A percentile compares a stretch with the other conserved stretches of the same genome.
phyloP scores from a whole-genome alignment of 2,888 invertebrate genomes.

The Cheilosia vernalis region DNA sequence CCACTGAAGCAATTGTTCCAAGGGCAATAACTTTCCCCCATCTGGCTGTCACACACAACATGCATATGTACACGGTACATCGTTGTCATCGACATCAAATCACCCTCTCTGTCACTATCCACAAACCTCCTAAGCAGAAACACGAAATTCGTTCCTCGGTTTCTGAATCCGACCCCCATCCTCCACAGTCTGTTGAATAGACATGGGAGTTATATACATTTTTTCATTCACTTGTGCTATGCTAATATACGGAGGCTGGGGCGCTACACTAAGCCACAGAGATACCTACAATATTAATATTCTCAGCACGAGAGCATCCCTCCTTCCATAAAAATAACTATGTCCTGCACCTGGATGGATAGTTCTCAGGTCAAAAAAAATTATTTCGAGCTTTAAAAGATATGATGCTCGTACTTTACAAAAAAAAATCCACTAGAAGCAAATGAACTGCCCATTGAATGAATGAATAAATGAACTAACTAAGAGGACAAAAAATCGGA shows the following conservation, averaged over 20 bases:
- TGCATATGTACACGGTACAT: neutral
- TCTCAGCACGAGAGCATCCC: constrained; percentile 5
- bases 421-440: constrained; percentile 35
- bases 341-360: constrained; percentile 20
- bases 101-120: neutral
- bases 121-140: neutral
- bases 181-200: constrained; percentile 37
- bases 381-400: constrained; percentile 28
- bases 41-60: neutral
- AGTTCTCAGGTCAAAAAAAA: constrained; percentile 35
- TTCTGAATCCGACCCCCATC: constrained; percentile 18
- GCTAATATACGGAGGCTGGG: constrained; percentile 3
- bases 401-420: constrained; percentile 15
- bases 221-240: constrained; percentile 13
- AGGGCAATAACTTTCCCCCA: constrained; percentile 4
- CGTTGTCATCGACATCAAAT: constrained; percentile 39
- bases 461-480: constrained; percentile 55
- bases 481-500: constrained; percentile 31
- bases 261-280: constrained; percentile 28
- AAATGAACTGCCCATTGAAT: constrained; percentile 54
- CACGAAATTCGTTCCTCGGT: constrained; percentile 11
- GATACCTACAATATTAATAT: constrained; percentile 52
- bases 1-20: constrained; percentile 2
- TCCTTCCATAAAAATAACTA: constrained; percentile 7
- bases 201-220: constrained; percentile 12